These are phyloP conservation scores for Mormyrops attenuatus DNA, from an alignment of 2,797 vertebrate species.

Conservation along the genomic window DNA sequence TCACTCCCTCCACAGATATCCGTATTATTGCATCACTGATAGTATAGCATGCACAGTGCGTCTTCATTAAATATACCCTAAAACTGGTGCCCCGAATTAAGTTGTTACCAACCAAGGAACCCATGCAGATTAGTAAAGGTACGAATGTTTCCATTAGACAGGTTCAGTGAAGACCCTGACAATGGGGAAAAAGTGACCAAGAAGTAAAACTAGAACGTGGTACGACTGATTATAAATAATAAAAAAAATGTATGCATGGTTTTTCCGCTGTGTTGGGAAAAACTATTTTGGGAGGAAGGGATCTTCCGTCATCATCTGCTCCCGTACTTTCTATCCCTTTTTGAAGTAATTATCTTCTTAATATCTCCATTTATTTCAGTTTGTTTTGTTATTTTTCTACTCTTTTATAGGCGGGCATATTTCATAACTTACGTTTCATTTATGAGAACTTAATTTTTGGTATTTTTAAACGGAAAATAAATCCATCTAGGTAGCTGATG, in stretches of 20 bases:
- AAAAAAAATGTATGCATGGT: not conserved
- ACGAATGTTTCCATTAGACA: conserved; percentile 32
- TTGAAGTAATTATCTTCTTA: not conserved
- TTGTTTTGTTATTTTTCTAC: not conserved
- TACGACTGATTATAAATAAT: not conserved
- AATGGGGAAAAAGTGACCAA: conserved; percentile 30
- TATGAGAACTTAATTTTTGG: not conserved
- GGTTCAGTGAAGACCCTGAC: conserved; percentile 44
- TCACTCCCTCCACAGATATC: conserved; percentile 45
- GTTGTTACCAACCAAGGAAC: conserved; percentile 72
- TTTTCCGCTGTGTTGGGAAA: not conserved
- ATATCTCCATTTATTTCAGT: not conserved
- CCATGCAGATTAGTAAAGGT: conserved; percentile 61
- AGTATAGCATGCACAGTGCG: conserved; percentile 54
- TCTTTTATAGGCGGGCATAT: not conserved
- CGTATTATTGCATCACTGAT: conserved; percentile 58
- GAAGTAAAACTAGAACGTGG: conserved; percentile 21
- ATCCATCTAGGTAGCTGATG: not conserved
- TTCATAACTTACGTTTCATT: not conserved
- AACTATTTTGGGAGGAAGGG: not conserved
- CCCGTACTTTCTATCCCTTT: not conserved
- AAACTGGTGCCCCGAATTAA: conserved; percentile 68
- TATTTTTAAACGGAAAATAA: not conserved
- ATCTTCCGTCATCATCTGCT: not conserved
- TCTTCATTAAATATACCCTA: conserved; percentile 64